These are phyloP conservation scores for Drosophila subsilvestris DNA, from an alignment of 2,888 invertebrate genomes.

Conservation along the genomic window DNA sequence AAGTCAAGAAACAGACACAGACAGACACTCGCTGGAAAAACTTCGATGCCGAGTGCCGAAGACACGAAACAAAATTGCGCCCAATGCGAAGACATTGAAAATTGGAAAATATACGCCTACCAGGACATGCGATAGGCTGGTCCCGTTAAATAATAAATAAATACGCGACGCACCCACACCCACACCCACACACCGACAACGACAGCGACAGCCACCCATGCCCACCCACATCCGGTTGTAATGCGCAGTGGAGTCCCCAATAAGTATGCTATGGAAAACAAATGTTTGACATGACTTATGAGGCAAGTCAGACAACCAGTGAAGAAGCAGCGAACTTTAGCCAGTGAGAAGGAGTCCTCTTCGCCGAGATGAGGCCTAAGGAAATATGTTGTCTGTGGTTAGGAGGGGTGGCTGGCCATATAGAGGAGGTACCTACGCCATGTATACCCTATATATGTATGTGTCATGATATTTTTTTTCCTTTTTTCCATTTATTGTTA, in stretches of 20 bases:
- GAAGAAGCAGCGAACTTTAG: not conserved
- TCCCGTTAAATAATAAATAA: conserved; percentile 69
- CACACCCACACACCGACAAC: conserved; percentile 25
- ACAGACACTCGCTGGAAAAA: not conserved
- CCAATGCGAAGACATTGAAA: conserved; percentile 69
- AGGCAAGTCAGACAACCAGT: not conserved
- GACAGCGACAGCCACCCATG: conserved; percentile 1
- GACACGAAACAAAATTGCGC: conserved; percentile 31
- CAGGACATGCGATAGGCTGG: conserved; percentile 67
- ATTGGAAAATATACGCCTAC: conserved; percentile 57
- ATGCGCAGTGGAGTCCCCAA: conserved; percentile 38
- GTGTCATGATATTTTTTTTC: not conserved
- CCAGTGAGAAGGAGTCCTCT: not conserved
- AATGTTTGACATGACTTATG: conserved; percentile 1
- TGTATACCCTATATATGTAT: not conserved
- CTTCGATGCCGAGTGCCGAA: conserved; percentile 17
- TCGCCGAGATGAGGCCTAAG: not conserved
- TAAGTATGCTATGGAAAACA: conserved; percentile 43
- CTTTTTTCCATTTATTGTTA: conserved; percentile 16
- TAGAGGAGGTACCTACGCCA: not conserved
- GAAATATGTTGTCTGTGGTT: conserved; percentile 13
- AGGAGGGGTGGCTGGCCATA: conserved; percentile 12
- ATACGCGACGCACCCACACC: conserved; percentile 44
- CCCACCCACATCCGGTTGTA: conserved; percentile 22
- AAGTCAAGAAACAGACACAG: conserved; percentile 8